Conservation (phyloP, 2,888 invertebrate genomes). For the Imbricaverruca yamaguchii region DNA sequence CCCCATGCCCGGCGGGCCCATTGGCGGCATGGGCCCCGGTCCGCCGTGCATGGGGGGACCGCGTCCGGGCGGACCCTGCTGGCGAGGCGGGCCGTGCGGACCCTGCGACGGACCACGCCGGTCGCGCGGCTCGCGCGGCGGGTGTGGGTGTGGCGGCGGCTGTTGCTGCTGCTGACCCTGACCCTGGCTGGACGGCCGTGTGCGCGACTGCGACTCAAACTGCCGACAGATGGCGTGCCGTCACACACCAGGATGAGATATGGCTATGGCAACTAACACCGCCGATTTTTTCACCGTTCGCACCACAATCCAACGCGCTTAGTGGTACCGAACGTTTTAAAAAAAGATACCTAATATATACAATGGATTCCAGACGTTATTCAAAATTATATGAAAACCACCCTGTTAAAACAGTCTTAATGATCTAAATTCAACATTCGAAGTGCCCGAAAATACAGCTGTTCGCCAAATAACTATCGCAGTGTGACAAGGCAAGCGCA, state of each 20-base stretch:
- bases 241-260: not conserved
- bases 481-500: no score
- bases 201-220: conserved; percentile 89
- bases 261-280: no score
- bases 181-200: conserved; percentile 57
- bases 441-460: no score
- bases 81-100: conserved; percentile 31
- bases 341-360: no score
- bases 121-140: conserved; percentile 27
- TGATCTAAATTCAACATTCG: no score
- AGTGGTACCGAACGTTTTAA: no score
- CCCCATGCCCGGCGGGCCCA: conserved; percentile 29
- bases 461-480: no score
- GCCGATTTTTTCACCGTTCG: no score
- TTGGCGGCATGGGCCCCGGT: conserved; percentile 28
- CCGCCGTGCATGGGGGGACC: conserved; percentile 45
- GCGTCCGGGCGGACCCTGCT: conserved; percentile 43
- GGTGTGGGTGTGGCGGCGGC: conserved; percentile 48
- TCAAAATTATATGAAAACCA: no score
- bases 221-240: conserved; percentile 42
- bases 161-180: conserved; percentile 39
- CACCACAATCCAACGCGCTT: no score
- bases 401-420: no score
- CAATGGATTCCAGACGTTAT: no score
- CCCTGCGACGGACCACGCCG: conserved; percentile 30